These are phyloP conservation scores for Porphyrio hochstetteri DNA, from an alignment of 2,113 vertebrate species.

Conservation along the genomic window DNA sequence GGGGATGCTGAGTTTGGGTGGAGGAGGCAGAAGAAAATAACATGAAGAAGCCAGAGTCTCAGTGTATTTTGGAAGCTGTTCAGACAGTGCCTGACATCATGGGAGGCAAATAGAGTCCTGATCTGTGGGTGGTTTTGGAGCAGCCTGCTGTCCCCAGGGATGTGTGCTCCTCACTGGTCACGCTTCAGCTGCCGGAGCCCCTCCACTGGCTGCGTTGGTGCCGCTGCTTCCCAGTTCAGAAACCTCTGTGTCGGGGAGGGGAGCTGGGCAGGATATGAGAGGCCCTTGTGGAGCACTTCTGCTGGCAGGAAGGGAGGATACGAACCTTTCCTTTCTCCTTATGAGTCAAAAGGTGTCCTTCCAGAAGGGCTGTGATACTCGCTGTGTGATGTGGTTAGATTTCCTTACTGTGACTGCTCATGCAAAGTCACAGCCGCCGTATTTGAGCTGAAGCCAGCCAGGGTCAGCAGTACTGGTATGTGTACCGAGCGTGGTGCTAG, in stretches of 20 bases:
- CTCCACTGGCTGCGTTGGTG: neutral
- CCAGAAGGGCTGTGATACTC: neutral
- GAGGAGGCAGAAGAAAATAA: neutral
- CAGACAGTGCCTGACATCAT: neutral
- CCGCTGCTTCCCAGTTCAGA: neutral
- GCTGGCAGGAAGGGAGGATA: neutral
- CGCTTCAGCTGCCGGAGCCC: neutral
- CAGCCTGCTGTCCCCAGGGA: accelerated
- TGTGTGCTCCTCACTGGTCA: neutral
- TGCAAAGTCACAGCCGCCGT: neutral
- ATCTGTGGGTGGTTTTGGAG: neutral
- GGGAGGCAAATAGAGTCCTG: neutral
- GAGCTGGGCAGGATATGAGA: neutral
- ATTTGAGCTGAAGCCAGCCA: neutral
- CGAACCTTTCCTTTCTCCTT: slow-evolving; percentile 36
- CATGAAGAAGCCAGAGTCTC: neutral
- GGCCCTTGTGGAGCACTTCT: neutral
- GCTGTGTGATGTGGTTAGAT: neutral
- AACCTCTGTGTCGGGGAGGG: neutral
- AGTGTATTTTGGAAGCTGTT: neutral
- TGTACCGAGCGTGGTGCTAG: neutral
- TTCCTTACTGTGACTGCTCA: neutral
- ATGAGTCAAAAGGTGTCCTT: neutral
- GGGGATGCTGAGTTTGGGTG: neutral
- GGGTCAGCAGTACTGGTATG: neutral